phyloP scores from a whole-genome alignment of 92 coral and sea anemone species.

The Zoanthus sansibaricus region DNA sequence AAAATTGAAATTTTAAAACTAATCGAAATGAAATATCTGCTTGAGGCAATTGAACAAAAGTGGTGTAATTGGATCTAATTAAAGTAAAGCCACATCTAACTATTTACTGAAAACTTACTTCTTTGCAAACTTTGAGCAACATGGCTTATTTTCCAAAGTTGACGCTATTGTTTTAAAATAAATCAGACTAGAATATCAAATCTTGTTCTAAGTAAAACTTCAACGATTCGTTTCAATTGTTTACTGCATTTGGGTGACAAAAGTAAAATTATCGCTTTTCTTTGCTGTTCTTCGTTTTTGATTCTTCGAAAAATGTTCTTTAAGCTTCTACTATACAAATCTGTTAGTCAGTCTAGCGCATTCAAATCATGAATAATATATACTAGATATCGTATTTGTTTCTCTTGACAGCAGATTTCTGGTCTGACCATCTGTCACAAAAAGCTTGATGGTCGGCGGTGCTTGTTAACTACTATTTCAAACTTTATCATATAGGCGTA shows the following conservation, averaged over 20 bases:
- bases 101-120: no score
- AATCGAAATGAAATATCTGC: no score
- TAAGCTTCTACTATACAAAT: background rate
- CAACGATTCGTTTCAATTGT: background rate
- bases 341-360: background rate
- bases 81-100: no score
- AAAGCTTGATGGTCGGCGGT: conserved; percentile 2
- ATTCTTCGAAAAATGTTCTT: background rate
- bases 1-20: no score
- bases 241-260: no score
- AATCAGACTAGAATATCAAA: no score
- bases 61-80: no score
- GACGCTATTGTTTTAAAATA: background rate
- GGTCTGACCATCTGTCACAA: conserved; percentile 37
- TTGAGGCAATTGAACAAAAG: no score
- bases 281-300: background rate
- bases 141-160: background rate
- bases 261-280: background rate
- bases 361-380: conserved; percentile 9
- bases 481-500: conserved; percentile 3
- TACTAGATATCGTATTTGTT: background rate
- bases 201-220: no score
- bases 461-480: background rate
- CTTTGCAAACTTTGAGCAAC: background rate
- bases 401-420: conserved; percentile 29